Conservation (phyloP, 2,888 invertebrate species). For the Acanthoscelides obtectus region DNA sequence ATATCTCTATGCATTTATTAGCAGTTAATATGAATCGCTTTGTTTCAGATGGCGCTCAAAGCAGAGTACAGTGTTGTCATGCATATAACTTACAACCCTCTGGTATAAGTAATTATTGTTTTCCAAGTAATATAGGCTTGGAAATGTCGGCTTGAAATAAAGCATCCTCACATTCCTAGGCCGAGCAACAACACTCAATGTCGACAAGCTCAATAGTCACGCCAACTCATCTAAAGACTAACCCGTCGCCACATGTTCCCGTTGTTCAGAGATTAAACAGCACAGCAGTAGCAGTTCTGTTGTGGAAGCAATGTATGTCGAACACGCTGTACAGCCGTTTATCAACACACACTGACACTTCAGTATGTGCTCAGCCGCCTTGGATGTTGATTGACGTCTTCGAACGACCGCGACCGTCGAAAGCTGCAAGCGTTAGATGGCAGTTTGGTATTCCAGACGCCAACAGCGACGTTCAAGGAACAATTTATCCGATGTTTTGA, state of each 20-base stretch:
- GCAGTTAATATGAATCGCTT: too few species aligned
- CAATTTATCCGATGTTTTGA: neutral
- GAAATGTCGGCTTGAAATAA: too few species aligned
- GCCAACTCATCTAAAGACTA: too few species aligned
- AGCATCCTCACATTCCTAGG: too few species aligned
- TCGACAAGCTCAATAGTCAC: too few species aligned
- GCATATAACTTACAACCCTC: too few species aligned
- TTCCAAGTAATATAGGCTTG: too few species aligned
- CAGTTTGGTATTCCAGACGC: neutral
- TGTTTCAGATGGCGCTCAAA: too few species aligned
- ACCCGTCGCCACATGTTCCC: neutral
- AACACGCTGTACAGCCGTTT: neutral
- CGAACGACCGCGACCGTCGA: neutral
- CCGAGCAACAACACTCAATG: too few species aligned
- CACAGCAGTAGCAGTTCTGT: neutral
- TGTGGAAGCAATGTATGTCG: neutral
- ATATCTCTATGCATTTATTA: too few species aligned
- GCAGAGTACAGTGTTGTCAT: too few species aligned
- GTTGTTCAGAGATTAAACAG: neutral
- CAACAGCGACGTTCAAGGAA: neutral
- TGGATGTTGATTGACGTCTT: neutral
- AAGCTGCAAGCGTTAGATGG: neutral
- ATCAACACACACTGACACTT: neutral
- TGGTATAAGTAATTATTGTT: too few species aligned
- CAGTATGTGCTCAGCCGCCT: neutral